Conservation (phyloP, 2,113 vertebrate species). For the Saccopteryx bilineata region DNA sequence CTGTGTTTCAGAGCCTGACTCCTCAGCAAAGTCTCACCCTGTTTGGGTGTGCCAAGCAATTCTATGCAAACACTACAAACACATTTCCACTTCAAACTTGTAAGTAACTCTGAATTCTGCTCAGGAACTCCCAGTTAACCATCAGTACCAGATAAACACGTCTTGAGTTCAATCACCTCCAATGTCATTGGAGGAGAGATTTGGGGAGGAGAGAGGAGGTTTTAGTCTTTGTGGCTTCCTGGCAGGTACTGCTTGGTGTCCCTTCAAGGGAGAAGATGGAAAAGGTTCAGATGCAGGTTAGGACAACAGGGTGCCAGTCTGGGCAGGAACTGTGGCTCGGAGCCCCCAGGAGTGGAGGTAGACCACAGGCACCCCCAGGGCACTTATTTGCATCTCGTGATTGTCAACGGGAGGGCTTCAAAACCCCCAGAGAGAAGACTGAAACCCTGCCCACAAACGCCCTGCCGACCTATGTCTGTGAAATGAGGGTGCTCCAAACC, state of each 20-base stretch:
- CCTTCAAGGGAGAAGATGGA: background rate
- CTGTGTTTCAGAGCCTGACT: background rate
- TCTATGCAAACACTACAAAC: background rate
- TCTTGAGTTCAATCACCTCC: background rate
- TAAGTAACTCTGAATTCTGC: background rate
- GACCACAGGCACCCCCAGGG: background rate
- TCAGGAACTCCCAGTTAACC: background rate
- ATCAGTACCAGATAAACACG: background rate
- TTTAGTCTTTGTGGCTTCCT: constrained; percentile 14
- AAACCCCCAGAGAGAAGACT: background rate
- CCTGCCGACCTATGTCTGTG: background rate
- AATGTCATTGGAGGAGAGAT: background rate
- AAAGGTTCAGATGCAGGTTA: background rate
- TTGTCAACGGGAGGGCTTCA: background rate
- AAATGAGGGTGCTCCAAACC: background rate
- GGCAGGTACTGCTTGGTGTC: background rate
- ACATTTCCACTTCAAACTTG: background rate
- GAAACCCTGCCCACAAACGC: background rate
- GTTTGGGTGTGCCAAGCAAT: background rate
- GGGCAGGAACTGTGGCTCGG: background rate
- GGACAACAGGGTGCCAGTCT: background rate
- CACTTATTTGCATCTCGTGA: background rate
- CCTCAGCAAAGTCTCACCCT: background rate
- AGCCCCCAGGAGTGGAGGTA: background rate
- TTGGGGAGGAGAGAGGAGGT: background rate